Base-by-base conservation (phyloP, 2,113 vertebrate genomes). In the Amblyopsis rosae region DNA sequence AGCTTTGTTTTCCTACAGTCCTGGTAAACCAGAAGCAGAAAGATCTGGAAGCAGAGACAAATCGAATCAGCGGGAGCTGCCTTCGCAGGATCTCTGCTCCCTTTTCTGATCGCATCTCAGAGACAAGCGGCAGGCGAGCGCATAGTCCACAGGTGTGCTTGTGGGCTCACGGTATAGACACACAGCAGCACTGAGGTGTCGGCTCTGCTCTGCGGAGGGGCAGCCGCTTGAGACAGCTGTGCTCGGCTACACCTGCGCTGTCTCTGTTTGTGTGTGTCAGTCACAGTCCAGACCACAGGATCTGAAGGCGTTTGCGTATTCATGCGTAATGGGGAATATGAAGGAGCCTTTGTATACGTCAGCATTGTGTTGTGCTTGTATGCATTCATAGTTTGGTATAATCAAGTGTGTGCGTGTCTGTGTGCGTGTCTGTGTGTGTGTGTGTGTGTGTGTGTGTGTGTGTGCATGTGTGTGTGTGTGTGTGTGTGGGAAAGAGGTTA, bases 391-490 rank as follows among this genome's bases (percentile, higher is more conserved):
- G 26, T 26, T 26, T 26, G 1, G 26, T 26, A 26, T 26, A 26
- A 26, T 26, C 26, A 26, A 32, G 47, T 32, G 47, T 64, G 16
- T 60, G 59, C 55, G 50, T 55, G 46, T 46, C 16, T 59, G 41
- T 33, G 45, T 62, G 62, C 32, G 11, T 26, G 16, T 69, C 56
- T 71, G 19, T 62, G 9, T n/a, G 35, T 47, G 54, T 59, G 41
- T 12, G 54, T 58, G n/a, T 67, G 10, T 7, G 11, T 9, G 1
- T 72, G 12, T 53, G 50, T 55, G 46, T 46, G 26, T 59, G 41
- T 33, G 45, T 62, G 62, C 32, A 6, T 26, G 16, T 69, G 60
- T 71, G 19, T 62, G 9, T n/a, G 35, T 47, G 54, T 59, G 41
- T 12, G 54, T 58, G n/a, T 67, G 19, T 26, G 19, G 19, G 26